Percentiles rank a stretch among this genome's conserved stretches.
phyloP scores from a whole-genome alignment of 1,140 invertebrate genomes.

The Apolygus lucorum region DNA sequence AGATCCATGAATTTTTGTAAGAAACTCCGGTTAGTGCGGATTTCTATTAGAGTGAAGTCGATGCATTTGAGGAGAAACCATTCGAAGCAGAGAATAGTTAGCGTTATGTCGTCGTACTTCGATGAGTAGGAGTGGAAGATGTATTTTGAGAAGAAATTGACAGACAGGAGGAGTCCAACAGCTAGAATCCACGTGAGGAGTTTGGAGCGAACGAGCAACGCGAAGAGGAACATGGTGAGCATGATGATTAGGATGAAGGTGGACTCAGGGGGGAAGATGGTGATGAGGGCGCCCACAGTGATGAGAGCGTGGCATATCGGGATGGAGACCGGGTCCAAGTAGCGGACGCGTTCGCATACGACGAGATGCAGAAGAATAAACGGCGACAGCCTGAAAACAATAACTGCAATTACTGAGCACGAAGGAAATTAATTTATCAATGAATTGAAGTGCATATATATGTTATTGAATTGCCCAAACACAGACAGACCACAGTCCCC shows the following conservation, averaged over 20 bases:
- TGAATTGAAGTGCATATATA: too few relatives aligned
- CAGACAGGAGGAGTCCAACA: constrained; percentile 19
- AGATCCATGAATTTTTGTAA: constrained; percentile 42
- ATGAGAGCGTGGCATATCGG: neutral
- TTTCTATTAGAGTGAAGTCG: constrained; percentile 43
- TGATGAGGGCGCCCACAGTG: neutral
- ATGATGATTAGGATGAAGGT: constrained; percentile 12
- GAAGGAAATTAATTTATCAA: too few relatives aligned
- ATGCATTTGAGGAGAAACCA: constrained; percentile 49
- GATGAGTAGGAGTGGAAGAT: neutral
- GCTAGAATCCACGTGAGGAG: constrained; percentile 29
- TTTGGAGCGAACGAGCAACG: constrained; percentile 25
- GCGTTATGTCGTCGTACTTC: constrained; percentile 15
- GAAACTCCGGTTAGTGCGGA: constrained; percentile 33
- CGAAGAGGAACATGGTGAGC: constrained; percentile 25
- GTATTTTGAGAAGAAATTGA: constrained; percentile 19
- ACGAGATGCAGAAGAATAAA: constrained; percentile 32
- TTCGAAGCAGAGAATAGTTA: constrained; percentile 36
- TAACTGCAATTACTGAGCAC: too few relatives aligned
- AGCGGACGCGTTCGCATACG: constrained; percentile 23
- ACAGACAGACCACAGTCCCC: too few relatives aligned
- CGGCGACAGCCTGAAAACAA: constrained; percentile 27
- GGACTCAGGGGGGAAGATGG: neutral
- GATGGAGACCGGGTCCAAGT: constrained; percentile 22
- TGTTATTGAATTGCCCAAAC: too few relatives aligned